These are phyloP conservation scores for Parus major DNA, from an alignment of 2,113 vertebrate genomes.

Conservation along the genomic window DNA sequence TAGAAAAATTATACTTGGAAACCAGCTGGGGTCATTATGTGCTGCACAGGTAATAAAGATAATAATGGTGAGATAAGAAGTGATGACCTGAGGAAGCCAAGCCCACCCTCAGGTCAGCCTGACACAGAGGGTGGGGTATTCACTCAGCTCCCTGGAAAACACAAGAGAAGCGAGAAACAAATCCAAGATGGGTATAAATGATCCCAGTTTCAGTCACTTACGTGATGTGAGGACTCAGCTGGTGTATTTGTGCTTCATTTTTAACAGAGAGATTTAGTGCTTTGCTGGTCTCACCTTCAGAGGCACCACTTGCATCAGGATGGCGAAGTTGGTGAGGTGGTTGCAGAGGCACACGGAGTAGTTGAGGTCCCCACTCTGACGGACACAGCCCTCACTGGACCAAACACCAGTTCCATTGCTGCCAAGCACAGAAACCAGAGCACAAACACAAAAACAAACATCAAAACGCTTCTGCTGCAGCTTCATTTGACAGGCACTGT, in stretches of 20 bases:
- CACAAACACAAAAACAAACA: accelerated
- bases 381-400: slow-evolving; percentile 88
- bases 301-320: slow-evolving; percentile 97
- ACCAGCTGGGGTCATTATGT: background rate
- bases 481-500: background rate
- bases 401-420: slow-evolving; percentile 85
- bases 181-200: background rate
- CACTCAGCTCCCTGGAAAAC: background rate
- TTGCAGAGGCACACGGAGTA: slow-evolving; percentile 90
- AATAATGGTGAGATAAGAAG: background rate
- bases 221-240: background rate
- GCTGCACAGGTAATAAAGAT: background rate
- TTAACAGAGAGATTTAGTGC: background rate
- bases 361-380: slow-evolving; percentile 81
- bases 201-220: background rate
- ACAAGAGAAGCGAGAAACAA: background rate
- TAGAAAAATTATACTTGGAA: background rate
- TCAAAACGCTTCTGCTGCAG: background rate
- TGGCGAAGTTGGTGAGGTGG: slow-evolving; percentile 97
- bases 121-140: background rate
- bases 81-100: background rate
- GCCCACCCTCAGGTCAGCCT: background rate
- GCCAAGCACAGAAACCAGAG: background rate
- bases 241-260: background rate
- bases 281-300: slow-evolving; percentile 82